Base-by-base conservation (phyloP, 2,113 vertebrate genomes). In the Lophochroa leadbeateri region DNA sequence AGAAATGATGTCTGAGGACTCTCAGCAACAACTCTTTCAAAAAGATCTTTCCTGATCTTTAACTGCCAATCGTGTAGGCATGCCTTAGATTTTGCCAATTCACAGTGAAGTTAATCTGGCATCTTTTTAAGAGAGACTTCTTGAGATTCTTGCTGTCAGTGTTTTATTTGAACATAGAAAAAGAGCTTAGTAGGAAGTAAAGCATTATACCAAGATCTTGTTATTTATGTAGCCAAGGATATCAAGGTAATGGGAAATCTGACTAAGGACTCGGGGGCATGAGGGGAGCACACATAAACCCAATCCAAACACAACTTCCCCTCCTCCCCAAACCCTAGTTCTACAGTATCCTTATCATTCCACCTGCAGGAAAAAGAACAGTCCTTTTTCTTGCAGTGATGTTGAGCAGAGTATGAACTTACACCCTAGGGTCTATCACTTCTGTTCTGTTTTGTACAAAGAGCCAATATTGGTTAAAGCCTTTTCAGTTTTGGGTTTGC, bases 241-340 rank as follows among this genome's bases (percentile, higher is more conserved):
- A 82, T 33, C 0, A 13, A 70, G 39, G 47, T 23, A 92, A 69
- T 5, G 15, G 31, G 27, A 91, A 95, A 86, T 47, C 7, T 2
- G 3, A 0, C 20, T 24, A 49, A 80, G 25, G 17, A 21, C 35
- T 53, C 1, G 1, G 16, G 31, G 23, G 28, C 2, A 15, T 3
- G 12, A 44, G n/a, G 12, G 44, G 21, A 31, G 58, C 57, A 60
- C 23, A 24, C n/a, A 60, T 8, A 33, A 43, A 60, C 16, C 17
- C 17, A 61, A 63, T 8, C 35, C n/a, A 55, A 71, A 49, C 47
- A 46, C 4, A 19, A 25, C n/a, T 37, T 37, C 3, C 6, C 15
- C 4, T 15, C 4, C 3, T 3, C 18, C 21, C 7, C 24, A 37
- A 8, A n/a, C 12, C 27, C 46, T 33, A 71, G 33, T 61, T 88